Evolutionary conservation across 2,113 vertebrate species (phyloP), one percentile per base, ranked within the genome.

Genomic region (Mionectes macconnelli): DNA sequence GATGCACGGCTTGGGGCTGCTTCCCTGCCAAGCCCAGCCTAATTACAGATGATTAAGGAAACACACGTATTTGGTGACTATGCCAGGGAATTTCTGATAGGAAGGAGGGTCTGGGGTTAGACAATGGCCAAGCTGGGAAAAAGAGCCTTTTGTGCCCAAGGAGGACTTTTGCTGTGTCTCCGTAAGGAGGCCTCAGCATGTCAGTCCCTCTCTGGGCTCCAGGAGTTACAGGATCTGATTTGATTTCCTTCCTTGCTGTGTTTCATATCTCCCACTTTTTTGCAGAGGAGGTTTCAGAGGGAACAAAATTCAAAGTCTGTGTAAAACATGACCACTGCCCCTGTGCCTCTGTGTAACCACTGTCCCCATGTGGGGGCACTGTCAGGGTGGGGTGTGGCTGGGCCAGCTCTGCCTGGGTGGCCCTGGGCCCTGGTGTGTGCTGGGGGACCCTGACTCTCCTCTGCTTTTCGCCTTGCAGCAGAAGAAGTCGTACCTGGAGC

Each of bases 401-500:
- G 25, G 35, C 35, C 59, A 62, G 87, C 69, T 68, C 53, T 89
- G 39, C 19, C 45, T 10, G 20, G 39, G 20, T 6, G 12, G 9
- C 14, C 47, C 31, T 57, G 22, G 52, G 39, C 27, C 24, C 25
- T 40, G 23, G 59, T n/a, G 6, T 0, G 1, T 79, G 40, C 49
- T 39, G 47, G 11, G 7, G 14, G 4, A n/a, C 55, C 44, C 47
- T 90, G 81, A 94, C 78, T 69, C 22, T 81, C 12, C 60, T 91
- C 40, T 81, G 59, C 15, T 74, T 96, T 53, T 84, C 93, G 83
- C 94, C 90, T 92, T 97, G 28, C 98, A 99, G 99, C 99, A 99
- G 97, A 99, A 98, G 97, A 99, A 99, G 94, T 98, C 98, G 2
- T 99, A 99, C 95, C 98, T 99, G 94, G 99, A 99, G 94, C 98